phyloP scores from a whole-genome alignment of 2,113 vertebrate species.

The Peucedramus taeniatus region DNA sequence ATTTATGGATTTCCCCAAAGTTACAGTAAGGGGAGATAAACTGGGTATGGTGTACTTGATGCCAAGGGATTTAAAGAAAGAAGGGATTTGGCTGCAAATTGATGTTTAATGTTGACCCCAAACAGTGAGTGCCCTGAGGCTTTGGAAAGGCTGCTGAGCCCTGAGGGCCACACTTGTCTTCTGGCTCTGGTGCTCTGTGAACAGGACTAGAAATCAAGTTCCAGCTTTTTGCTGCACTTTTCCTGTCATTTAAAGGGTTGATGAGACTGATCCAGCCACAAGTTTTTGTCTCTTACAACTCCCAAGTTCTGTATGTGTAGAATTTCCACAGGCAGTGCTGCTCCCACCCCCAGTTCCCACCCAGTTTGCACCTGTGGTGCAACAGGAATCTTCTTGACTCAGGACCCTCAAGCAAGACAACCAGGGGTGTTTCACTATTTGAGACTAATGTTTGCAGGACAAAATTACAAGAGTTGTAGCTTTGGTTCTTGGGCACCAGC shows the following conservation, averaged over 20 bases:
- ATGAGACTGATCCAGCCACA: neutral
- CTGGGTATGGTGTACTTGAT: neutral
- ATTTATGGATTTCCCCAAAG: neutral
- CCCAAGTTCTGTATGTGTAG: neutral
- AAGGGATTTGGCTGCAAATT: neutral
- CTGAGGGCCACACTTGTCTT: fast-evolving
- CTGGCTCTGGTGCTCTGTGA: neutral
- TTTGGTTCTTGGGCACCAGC: neutral
- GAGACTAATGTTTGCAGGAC: neutral
- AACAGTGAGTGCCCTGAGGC: fast-evolving
- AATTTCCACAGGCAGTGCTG: neutral
- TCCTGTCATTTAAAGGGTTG: too few relatives aligned
- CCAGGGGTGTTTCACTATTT: neutral
- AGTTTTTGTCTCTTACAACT: neutral
- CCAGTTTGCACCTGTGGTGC: neutral
- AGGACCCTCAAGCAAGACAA: neutral
- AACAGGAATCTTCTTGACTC: neutral
- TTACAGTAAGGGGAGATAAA: neutral
- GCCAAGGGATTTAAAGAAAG: neutral
- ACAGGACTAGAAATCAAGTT: neutral
- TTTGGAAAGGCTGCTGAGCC: neutral
- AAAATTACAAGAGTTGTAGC: neutral
- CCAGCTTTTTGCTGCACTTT: neutral
- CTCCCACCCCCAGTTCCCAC: neutral
- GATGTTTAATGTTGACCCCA: neutral